These are phyloP conservation scores for Drosophila subobscura DNA, from an alignment of 1,140 invertebrate genomes.

Conservation along the genomic window DNA sequence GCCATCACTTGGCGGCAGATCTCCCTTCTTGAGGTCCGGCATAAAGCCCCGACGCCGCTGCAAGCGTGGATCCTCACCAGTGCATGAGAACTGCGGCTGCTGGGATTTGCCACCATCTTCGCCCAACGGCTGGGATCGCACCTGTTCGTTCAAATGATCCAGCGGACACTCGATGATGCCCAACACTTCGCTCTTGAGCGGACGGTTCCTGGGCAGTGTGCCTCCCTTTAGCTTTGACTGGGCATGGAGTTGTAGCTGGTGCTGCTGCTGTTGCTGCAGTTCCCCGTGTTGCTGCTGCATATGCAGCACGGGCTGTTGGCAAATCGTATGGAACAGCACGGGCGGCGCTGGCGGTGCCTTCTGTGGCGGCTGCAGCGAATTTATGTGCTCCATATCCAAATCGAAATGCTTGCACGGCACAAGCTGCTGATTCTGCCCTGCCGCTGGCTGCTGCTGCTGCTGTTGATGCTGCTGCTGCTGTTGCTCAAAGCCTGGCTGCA, in stretches of 20 bases:
- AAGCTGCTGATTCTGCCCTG: conserved; percentile 39
- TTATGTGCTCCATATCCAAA: conserved; percentile 78
- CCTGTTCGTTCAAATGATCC: conserved; percentile 63
- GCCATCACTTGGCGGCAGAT: conserved; percentile 33
- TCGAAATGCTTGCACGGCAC: conserved; percentile 75
- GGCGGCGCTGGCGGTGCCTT: conserved; percentile 79
- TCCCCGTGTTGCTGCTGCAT: conserved; percentile 50
- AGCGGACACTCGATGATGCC: conserved; percentile 49
- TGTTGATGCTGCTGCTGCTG: conserved; percentile 66
- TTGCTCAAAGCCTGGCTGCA: conserved; percentile 82
- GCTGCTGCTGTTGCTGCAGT: conserved; percentile 58
- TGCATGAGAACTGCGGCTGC: conserved; percentile 42
- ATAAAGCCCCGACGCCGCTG: conserved; percentile 58
- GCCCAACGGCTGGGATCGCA: conserved; percentile 77
- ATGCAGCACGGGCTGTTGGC: conserved; percentile 58
- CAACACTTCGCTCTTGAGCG: conserved; percentile 35
- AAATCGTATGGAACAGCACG: conserved; percentile 65
- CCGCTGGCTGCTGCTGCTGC: conserved; percentile 41
- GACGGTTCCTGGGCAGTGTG: conserved; percentile 62
- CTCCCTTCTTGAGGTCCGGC: conserved; percentile 44
- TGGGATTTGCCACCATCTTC: conserved; percentile 62
- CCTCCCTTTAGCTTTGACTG: conserved; percentile 52
- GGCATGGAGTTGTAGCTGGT: conserved; percentile 40
- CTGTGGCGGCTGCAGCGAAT: conserved; percentile 73
- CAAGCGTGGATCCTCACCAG: conserved; percentile 57